These are phyloP conservation scores for Allolobophora icterica DNA, from an alignment of 2,888 invertebrate genomes.

Conservation along the genomic window DNA sequence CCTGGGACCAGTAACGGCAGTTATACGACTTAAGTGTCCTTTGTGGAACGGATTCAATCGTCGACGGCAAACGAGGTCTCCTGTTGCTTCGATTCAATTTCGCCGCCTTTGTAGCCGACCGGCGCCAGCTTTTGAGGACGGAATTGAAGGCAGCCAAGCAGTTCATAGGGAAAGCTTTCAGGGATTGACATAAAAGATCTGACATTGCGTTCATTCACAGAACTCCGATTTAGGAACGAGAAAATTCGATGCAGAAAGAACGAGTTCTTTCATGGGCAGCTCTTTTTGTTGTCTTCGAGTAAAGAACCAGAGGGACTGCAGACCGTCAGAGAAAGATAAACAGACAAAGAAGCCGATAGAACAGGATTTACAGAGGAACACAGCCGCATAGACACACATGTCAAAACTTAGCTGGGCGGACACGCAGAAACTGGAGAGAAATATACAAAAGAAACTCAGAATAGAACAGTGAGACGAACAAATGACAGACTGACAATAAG, in stretches of 20 bases:
- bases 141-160: background rate
- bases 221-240: background rate
- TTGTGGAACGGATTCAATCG: background rate
- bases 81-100: slow-evolving; percentile 11
- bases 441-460: background rate
- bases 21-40: background rate
- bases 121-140: background rate
- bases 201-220: background rate
- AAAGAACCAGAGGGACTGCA: background rate
- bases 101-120: background rate
- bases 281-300: background rate
- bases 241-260: background rate
- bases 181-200: background rate
- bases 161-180: background rate
- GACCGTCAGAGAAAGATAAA: no score
- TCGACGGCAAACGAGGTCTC: background rate
- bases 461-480: no score
- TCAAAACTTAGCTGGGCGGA: background rate
- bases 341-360: no score
- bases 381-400: background rate
- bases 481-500: no score
- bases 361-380: no score
- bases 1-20: background rate
- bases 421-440: no score
- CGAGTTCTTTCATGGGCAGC: background rate